These are phyloP conservation scores for Aldabrachelys gigantea DNA, from an alignment of 2,113 vertebrate genomes.

Conservation along the genomic window DNA sequence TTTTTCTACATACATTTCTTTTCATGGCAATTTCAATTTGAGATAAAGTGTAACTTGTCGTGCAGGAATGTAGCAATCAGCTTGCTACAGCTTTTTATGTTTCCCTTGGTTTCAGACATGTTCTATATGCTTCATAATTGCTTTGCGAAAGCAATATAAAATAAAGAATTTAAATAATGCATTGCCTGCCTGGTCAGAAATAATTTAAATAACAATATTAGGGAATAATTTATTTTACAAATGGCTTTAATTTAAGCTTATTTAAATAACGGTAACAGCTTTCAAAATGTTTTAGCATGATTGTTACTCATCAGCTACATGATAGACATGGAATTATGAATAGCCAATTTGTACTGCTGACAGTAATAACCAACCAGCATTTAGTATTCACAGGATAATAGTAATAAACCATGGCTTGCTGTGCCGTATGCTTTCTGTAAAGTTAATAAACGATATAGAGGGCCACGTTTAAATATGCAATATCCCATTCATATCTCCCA, in stretches of 20 bases:
- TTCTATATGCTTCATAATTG: slow-evolving; percentile 66
- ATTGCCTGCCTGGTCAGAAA: slow-evolving; percentile 71
- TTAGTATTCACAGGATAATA: slow-evolving; percentile 67
- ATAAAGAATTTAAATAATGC: slow-evolving; percentile 72
- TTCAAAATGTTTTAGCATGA: slow-evolving; percentile 67
- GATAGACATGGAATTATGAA: slow-evolving; percentile 65
- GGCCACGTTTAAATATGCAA: slow-evolving; percentile 71
- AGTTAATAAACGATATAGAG: slow-evolving; percentile 76
- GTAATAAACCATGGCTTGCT: slow-evolving; percentile 72
- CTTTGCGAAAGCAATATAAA: slow-evolving; percentile 61
- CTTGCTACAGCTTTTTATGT: slow-evolving; percentile 72
- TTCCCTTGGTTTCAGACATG: slow-evolving; percentile 64
- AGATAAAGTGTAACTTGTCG: slow-evolving; percentile 62
- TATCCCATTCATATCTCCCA: slow-evolving; percentile 75
- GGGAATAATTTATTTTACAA: slow-evolving; percentile 70
- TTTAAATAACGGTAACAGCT: slow-evolving; percentile 62
- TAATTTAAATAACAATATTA: slow-evolving; percentile 74
- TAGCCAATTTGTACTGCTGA: slow-evolving; percentile 61
- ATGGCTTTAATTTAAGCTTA: slow-evolving; percentile 72
- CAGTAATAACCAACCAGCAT: slow-evolving; percentile 57
- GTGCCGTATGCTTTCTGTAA: slow-evolving; percentile 72
- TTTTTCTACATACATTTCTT: neutral
- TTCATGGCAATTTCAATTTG: slow-evolving; percentile 58
- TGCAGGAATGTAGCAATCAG: slow-evolving; percentile 55
- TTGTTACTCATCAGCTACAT: slow-evolving; percentile 68